Evolutionary conservation across 1,140 invertebrate genomes (phyloP), one percentile per base, ranked within the genome.

Genomic region (Apocrypta bakeri): DNA sequence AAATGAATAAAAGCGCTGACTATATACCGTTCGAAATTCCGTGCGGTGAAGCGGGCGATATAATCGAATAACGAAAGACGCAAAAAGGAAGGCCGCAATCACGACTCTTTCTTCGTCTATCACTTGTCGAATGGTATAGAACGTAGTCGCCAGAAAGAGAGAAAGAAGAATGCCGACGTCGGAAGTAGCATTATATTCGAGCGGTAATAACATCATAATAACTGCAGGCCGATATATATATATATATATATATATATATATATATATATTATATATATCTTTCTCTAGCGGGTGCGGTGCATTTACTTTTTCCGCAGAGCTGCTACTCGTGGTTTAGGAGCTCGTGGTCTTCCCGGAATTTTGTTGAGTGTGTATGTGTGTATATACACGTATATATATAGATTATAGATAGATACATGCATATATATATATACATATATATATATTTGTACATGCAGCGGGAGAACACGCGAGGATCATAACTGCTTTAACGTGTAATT

Each of bases 171-270:
- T 74, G 42, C 33, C 21, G 24, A 33, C 27, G 63, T 66, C 33
- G 63, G 31, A 77, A 25, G 27, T n/a, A 27, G 37, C 64, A 66
- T 66, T 66, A 66, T 66, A 66, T 31, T 48, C 64, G 21, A 29
- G 25, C 64, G 66, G 12, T 66, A 79, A 79, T 69, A 79, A 79
- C 64, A 37, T 63, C 29, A 77, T 77, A 77, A 77, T 77, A 77
- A 66, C 27, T 56, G 48, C 48, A 56, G 48, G 48, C 21, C 48
- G 48, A 56, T 56, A 56, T 56, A 56, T n/a, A n/a, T n/a, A n/a
- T n/a, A n/a, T n/a, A n/a, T n/a, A n/a, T n/a, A n/a, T n/a, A n/a
- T n/a, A n/a, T n/a, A n/a, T n/a, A n/a, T n/a, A n/a, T n/a, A n/a
- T n/a, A n/a, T n/a, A n/a, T n/a, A n/a, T n/a, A n/a, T n/a, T n/a